phyloP scores from a whole-genome alignment of 2,797 vertebrate genomes.

The Hephaestus fuliginosus region DNA sequence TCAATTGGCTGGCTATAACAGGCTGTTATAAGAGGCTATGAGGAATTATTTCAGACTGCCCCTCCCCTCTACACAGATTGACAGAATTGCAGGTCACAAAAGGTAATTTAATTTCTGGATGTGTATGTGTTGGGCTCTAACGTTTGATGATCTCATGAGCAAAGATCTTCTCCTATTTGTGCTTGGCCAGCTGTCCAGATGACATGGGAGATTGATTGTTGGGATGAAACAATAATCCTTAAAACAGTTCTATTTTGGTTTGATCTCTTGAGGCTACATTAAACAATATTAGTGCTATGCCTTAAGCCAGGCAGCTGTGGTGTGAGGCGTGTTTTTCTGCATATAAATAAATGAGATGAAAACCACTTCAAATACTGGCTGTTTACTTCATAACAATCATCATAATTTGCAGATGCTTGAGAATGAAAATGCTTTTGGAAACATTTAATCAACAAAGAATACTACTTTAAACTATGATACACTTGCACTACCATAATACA shows the following conservation, averaged over 20 bases:
- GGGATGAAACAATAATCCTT: slow-evolving; percentile 41
- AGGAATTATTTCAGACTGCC: slow-evolving; percentile 13
- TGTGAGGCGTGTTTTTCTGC: slow-evolving; percentile 13
- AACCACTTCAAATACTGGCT: neutral
- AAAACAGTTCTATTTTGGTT: slow-evolving; percentile 52
- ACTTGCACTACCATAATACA: neutral
- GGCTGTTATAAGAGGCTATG: slow-evolving; percentile 10
- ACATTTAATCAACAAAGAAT: neutral
- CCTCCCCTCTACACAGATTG: slow-evolving; percentile 8
- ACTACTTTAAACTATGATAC: neutral
- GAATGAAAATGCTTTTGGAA: slow-evolving; percentile 8
- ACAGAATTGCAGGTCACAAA: slow-evolving; percentile 20
- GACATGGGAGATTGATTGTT: slow-evolving; percentile 19
- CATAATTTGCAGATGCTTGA: neutral
- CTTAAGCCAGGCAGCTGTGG: neutral
- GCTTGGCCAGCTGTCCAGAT: slow-evolving; percentile 41
- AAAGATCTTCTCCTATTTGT: slow-evolving; percentile 10
- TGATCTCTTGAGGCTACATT: slow-evolving; percentile 27
- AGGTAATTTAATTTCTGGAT: slow-evolving; percentile 36
- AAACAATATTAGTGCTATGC: slow-evolving; percentile 37
- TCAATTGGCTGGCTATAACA: neutral
- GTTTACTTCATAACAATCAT: slow-evolving; percentile 1
- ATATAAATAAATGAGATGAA: slow-evolving; percentile 7
- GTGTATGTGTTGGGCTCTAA: neutral
- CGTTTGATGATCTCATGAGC: slow-evolving; percentile 7